Evolutionary conservation across 2,888 invertebrate species (phyloP).

Genomic region (Stenodema calcarata): DNA sequence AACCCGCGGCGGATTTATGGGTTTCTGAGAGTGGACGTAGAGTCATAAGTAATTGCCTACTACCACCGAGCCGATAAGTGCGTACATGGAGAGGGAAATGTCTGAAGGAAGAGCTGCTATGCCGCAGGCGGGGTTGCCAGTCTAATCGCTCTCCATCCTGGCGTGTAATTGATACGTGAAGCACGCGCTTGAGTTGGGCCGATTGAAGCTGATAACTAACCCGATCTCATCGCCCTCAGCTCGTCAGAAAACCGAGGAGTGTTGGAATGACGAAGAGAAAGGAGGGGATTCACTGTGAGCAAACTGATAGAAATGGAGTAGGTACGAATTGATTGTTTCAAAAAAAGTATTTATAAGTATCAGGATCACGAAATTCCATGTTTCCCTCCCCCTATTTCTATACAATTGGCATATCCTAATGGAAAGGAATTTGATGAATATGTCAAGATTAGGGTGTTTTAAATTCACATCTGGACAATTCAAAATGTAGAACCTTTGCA

Average conservation of each 20-base stretch:
- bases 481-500: no score
- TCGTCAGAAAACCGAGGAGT: not conserved
- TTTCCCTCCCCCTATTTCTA: no score
- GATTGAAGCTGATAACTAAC: not conserved
- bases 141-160: not conserved
- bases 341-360: no score
- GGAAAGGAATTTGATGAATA: no score
- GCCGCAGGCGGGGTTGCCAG: not conserved
- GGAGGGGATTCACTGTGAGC: not conserved
- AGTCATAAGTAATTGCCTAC: constrained; percentile 17
- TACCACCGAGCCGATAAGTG: constrained; percentile 8
- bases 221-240: not conserved
- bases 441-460: no score
- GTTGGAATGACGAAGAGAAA: not conserved
- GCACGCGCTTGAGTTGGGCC: not conserved
- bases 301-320: no score
- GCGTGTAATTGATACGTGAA: not conserved
- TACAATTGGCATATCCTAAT: no score
- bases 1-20: not conserved
- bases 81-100: not conserved
- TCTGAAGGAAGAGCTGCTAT: not conserved
- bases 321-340: no score
- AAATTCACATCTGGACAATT: no score
- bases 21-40: constrained; percentile 4
- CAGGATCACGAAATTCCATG: no score